Evolutionary conservation across 2,888 invertebrate genomes (phyloP).

Genomic region (Tanypteryx hageni): DNA sequence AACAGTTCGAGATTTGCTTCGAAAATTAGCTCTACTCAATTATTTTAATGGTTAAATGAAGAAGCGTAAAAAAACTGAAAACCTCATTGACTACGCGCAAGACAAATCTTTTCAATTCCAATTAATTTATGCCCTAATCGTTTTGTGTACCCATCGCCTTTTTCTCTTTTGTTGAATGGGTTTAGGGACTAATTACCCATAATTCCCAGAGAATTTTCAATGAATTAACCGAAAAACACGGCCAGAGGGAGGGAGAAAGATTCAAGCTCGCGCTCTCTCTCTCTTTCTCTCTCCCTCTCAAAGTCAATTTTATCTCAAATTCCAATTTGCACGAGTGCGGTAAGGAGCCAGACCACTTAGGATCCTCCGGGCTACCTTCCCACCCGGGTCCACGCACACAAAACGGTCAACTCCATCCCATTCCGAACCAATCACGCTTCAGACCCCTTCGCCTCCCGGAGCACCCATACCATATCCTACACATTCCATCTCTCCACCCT

Average conservation of each 20-base stretch:
- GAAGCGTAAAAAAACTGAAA: neutral
- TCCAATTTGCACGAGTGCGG: conserved; percentile 64
- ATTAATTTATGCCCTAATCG: neutral
- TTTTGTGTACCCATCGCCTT: neutral
- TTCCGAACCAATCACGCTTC: conserved; percentile 18
- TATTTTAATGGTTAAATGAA: neutral
- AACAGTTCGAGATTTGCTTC: neutral
- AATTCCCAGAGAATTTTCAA: conserved; percentile 3
- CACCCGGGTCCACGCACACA: neutral
- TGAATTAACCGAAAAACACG: conserved; percentile 45
- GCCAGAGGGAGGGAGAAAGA: neutral
- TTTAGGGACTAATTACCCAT: neutral
- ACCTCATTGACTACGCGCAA: neutral
- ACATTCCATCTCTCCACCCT: neutral
- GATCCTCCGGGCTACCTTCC: neutral
- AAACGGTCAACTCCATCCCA: neutral
- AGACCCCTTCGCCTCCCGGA: neutral
- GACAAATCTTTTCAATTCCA: neutral
- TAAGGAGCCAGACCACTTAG: conserved; percentile 40
- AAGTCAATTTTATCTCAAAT: conserved; percentile 62
- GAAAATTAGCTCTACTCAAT: neutral
- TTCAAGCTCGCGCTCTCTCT: neutral
- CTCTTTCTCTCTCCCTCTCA: neutral
- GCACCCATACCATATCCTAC: neutral
- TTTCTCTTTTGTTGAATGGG: neutral